Evolutionary conservation across 92 coral and sea anemone species (phyloP).

Genomic region (Nematostella vectensis): DNA sequence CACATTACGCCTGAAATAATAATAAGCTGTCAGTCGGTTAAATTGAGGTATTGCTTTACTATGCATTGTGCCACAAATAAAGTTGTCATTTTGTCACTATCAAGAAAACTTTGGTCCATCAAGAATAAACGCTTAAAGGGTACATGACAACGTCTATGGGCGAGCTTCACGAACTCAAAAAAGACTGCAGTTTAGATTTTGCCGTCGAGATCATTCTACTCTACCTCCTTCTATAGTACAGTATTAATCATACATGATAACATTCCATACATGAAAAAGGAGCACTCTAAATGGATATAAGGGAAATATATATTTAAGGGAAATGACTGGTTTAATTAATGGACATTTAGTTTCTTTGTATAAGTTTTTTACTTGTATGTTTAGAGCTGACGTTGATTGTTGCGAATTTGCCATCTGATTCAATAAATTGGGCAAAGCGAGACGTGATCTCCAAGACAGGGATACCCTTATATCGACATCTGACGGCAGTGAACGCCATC

Average conservation of each 20-base stretch:
- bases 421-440: background rate
- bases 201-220: no score
- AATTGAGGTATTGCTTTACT: constrained; percentile 12
- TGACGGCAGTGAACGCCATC: no score
- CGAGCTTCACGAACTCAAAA: no score
- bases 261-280: no score
- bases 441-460: background rate
- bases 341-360: background rate
- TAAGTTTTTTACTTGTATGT: background rate
- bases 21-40: constrained; percentile 14
- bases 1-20: constrained; percentile 37
- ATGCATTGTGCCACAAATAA: constrained; percentile 5
- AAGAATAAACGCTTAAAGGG: no score
- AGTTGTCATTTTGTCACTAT: background rate
- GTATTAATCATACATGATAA: no score
- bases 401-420: constrained; percentile 1
- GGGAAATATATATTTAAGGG: no score
- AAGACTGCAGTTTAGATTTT: no score
- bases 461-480: no score
- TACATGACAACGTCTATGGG: no score
- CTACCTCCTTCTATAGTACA: no score
- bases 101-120: background rate
- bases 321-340: background rate
- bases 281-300: no score
- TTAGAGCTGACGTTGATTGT: background rate